phyloP scores from a whole-genome alignment of 2,888 invertebrate species.

The Thera obeliscata region DNA sequence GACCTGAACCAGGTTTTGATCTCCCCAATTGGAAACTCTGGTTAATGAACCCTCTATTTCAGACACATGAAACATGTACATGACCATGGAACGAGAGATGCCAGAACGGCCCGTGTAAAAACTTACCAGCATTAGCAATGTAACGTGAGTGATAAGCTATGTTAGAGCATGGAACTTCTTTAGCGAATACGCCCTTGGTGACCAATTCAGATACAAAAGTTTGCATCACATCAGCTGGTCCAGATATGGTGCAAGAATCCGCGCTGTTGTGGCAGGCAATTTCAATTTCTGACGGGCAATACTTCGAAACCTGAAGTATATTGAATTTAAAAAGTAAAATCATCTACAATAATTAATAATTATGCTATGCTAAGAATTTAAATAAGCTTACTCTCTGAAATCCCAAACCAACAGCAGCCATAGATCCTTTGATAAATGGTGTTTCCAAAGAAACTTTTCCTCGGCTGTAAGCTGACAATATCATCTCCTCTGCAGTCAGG shows the following conservation, averaged over 20 bases:
- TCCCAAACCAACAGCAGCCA: slow-evolving; percentile 92
- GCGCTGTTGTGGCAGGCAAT: slow-evolving; percentile 92
- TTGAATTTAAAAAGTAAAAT: background rate
- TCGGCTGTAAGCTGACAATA: slow-evolving; percentile 90
- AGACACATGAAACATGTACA: no score
- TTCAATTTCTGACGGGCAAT: slow-evolving; percentile 73
- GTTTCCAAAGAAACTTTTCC: slow-evolving; percentile 88
- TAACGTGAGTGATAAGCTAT: slow-evolving; percentile 94
- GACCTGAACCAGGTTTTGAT: no score
- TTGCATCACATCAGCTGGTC: slow-evolving; percentile 85
- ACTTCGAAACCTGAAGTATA: slow-evolving; percentile 39
- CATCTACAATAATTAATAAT: background rate
- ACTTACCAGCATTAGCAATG: slow-evolving; percentile 84
- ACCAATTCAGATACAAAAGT: slow-evolving; percentile 79
- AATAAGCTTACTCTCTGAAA: slow-evolving; percentile 67
- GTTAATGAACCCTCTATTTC: no score
- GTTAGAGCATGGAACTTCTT: slow-evolving; percentile 85
- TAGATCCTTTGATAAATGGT: slow-evolving; percentile 88
- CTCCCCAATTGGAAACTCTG: no score
- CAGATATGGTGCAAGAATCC: slow-evolving; percentile 90
- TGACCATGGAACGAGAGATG: no score
- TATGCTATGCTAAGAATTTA: background rate
- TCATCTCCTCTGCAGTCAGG: slow-evolving; percentile 91
- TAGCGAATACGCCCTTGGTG: slow-evolving; percentile 51
- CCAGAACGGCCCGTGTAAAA: background rate